phyloP scores from a whole-genome alignment of 2,797 vertebrate species.

The Avahi laniger region DNA sequence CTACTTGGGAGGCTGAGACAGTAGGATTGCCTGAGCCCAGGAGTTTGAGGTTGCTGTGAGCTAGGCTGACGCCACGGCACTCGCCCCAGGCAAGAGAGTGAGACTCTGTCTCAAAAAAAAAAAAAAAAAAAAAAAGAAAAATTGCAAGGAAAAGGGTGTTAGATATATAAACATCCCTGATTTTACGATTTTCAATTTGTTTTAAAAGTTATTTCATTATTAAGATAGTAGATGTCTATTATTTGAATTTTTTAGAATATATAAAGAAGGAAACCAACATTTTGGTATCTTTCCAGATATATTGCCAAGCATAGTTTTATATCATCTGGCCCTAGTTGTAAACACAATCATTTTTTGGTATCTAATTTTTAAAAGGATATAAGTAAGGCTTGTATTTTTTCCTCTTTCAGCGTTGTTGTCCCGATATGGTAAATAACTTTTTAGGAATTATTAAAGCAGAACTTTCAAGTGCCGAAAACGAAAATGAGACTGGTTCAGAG shows the following conservation, averaged over 20 bases:
- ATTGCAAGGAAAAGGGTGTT: not conserved
- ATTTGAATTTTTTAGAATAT: slow-evolving; percentile 5
- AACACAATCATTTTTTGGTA: not conserved
- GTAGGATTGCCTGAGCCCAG: too few species aligned
- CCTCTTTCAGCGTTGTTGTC: slow-evolving; percentile 89
- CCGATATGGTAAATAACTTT: slow-evolving; percentile 83
- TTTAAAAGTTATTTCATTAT: slow-evolving; percentile 17
- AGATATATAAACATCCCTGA: not conserved
- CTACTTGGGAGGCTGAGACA: too few species aligned
- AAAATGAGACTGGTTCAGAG: slow-evolving; percentile 78
- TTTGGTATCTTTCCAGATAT: slow-evolving; percentile 29
- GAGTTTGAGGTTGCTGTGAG: too few species aligned
- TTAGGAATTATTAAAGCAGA: slow-evolving; percentile 77
- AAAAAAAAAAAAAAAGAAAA: too few species aligned
- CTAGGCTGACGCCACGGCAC: too few species aligned
- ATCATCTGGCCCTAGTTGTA: not conserved
- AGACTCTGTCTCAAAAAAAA: too few species aligned
- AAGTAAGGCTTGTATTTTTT: slow-evolving; percentile 40
- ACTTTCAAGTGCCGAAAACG: slow-evolving; percentile 60
- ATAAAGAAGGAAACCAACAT: not conserved
- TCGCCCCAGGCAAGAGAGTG: too few species aligned
- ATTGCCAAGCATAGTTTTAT: not conserved
- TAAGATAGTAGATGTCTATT: not conserved
- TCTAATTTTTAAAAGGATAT: slow-evolving; percentile 32
- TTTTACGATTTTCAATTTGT: not conserved